These are phyloP conservation scores for Lepidothrix coronata DNA, from an alignment of 2,113 vertebrate genomes.

Conservation along the genomic window DNA sequence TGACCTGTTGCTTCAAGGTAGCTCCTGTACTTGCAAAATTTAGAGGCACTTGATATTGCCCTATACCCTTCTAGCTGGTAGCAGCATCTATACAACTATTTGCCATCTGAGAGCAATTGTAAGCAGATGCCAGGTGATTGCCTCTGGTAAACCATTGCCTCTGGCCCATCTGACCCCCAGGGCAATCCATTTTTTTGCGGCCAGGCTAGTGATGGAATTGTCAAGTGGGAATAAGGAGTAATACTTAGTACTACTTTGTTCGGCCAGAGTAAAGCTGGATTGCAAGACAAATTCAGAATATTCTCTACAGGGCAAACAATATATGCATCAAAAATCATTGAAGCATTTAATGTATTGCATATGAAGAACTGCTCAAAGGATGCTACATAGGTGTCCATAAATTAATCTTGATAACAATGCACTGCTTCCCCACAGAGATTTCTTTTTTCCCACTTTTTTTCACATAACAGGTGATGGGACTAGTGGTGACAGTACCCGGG, in stretches of 20 bases:
- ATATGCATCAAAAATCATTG: neutral
- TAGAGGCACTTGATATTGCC: neutral
- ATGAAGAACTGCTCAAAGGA: neutral
- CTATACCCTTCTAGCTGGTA: neutral
- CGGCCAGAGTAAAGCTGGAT: neutral
- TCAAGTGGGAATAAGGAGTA: neutral
- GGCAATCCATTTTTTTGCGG: neutral
- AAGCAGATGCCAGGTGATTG: neutral
- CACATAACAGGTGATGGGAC: neutral
- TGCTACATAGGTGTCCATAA: neutral
- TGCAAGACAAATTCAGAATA: neutral
- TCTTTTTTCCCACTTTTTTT: neutral
- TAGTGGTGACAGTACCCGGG: neutral
- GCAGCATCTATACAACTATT: neutral
- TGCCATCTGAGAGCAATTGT: neutral
- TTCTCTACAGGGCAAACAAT: neutral
- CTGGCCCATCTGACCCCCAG: neutral
- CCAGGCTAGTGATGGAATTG: neutral
- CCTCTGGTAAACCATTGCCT: neutral
- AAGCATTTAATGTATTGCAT: neutral
- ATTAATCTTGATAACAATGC: neutral
- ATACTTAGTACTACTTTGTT: neutral
- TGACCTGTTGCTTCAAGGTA: neutral
- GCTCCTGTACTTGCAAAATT: neutral
- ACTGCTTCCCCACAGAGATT: neutral